These are phyloP conservation scores for Apoda limacodes DNA, from an alignment of 2,888 invertebrate genomes.

Conservation along the genomic window DNA sequence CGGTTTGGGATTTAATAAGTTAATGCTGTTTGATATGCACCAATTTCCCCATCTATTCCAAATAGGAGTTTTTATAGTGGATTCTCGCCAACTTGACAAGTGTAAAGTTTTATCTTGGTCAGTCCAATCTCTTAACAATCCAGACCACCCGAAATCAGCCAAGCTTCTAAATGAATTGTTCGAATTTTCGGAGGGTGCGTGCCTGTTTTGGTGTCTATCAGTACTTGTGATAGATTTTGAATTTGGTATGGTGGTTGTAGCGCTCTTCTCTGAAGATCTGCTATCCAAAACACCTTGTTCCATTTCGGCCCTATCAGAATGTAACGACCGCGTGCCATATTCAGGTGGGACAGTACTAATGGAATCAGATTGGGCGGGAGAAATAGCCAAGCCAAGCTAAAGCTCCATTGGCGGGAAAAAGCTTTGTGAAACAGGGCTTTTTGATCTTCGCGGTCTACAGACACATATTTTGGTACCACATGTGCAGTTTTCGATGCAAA, in stretches of 20 bases:
- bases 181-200: constrained; percentile 16
- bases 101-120: constrained; percentile 9
- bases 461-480: too few relatives aligned
- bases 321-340: constrained; percentile 17
- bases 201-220: constrained; percentile 12
- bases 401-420: too few relatives aligned
- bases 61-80: too few relatives aligned
- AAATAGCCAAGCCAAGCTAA: too few relatives aligned
- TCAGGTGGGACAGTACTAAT: constrained; percentile 19
- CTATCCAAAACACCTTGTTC: constrained; percentile 21
- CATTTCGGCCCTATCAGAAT: constrained; percentile 23
- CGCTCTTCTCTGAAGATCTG: constrained; percentile 17
- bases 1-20: too few relatives aligned
- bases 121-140: constrained; percentile 16
- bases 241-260: constrained; percentile 4
- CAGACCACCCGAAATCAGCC: constrained; percentile 23
- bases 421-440: too few relatives aligned
- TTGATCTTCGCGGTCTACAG: too few relatives aligned
- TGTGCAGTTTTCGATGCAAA: not conserved
- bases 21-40: too few relatives aligned
- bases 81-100: too few relatives aligned
- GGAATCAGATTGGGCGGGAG: constrained; percentile 16
- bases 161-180: constrained; percentile 22
- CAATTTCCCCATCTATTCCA: too few relatives aligned
- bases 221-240: constrained; percentile 6